Evolutionary conservation across 2,888 invertebrate genomes (phyloP), one percentile per base, ranked within the genome.

Genomic region (Acanthopleura granulata): DNA sequence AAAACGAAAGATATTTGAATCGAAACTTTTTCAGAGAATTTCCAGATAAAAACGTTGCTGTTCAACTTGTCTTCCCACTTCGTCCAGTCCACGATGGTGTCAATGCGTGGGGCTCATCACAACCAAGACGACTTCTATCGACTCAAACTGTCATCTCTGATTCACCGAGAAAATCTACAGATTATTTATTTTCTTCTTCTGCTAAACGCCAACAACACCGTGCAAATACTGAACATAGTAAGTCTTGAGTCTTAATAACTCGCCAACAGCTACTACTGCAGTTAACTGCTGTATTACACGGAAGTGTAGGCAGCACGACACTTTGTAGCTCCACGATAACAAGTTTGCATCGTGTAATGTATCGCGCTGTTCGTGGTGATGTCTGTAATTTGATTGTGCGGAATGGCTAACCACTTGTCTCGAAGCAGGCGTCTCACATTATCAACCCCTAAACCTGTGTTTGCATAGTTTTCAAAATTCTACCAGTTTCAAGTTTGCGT

Each of bases 31-130:
- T 12, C 22, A 18, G 57, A 12, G 6, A n/a, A 57, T n/a, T 57
- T 57, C 6, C 66, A 66, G 16, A 66, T 66, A 18, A 16, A 22
- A 15, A 16, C 66, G 15, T 14, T 66, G 27, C 22, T 66, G 29
- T 66, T 66, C 66, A 27, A 22, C 66, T 27, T 66, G 15, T 66
- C 66, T 18, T 66, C 66, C 25, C 66, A 66, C 25, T 66, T 27
- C 14, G 16, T 66, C 4, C 66, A 66, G 25, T 27, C 66, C 1
- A 22, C 22, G 18, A 12, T 57, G 18, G 57, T 57, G 18, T 57
- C 57, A 1, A 22, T 22, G 57, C 3, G 18, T 12, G 57, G 1
- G 1, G 1, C 57, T 18, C 18, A 57, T 9, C n/a, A 22, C 18
- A 57, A 57, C 57, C 57, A 57, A 22, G 18, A 18, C n/a, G 57